Percentiles rank a stretch among this genome's conserved stretches.
Evolutionary conservation across 2,797 vertebrate genomes (phyloP).

Genomic region (Stomatorhinus walkeri): DNA sequence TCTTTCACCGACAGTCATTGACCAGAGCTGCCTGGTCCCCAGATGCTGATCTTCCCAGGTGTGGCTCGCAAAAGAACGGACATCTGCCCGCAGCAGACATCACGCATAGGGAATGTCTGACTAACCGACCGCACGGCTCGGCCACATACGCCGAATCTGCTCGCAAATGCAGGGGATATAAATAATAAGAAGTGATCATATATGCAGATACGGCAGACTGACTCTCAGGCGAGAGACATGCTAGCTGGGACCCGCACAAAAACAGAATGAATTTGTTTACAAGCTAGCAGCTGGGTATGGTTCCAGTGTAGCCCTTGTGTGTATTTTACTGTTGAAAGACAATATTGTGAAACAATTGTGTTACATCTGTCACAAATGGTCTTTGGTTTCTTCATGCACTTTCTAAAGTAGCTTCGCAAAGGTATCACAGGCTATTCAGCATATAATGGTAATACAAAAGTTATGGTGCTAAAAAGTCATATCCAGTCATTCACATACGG

Average conservation of each 20-base stretch:
- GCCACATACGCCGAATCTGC: slow-evolving; percentile 27
- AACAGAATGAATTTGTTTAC: background rate
- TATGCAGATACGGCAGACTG: slow-evolving; percentile 1
- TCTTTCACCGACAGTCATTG: slow-evolving; percentile 36
- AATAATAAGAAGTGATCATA: background rate
- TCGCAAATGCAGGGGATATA: background rate
- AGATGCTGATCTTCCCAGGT: slow-evolving; percentile 40
- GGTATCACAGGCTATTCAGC: background rate
- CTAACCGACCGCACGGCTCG: slow-evolving; percentile 41
- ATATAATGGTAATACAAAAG: background rate
- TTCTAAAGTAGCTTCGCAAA: background rate
- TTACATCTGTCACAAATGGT: background rate
- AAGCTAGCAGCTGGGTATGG: background rate
- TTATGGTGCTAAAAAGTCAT: background rate
- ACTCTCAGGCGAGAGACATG: background rate
- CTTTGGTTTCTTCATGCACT: background rate
- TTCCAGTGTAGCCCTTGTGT: background rate
- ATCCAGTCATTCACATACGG: background rate
- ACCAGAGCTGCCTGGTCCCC: slow-evolving; percentile 31
- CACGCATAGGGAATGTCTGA: slow-evolving; percentile 42
- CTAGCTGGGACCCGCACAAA: background rate
- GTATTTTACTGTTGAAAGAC: background rate
- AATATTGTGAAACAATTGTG: background rate
- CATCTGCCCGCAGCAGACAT: slow-evolving; percentile 42
- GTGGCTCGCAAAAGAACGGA: background rate